phyloP scores from a whole-genome alignment of 2,113 vertebrate species.

The Pterocles gutturalis region DNA sequence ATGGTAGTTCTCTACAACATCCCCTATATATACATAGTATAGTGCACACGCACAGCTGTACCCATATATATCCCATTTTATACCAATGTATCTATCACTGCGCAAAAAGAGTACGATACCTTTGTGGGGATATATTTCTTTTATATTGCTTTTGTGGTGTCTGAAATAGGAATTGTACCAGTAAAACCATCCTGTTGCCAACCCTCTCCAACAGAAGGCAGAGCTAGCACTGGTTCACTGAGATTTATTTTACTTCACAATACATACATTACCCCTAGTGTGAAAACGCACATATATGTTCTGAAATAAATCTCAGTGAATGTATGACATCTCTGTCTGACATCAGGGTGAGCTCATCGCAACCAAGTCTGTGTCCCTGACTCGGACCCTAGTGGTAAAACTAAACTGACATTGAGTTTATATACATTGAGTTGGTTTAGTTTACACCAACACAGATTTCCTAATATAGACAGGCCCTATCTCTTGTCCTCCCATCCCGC shows the following conservation, averaged over 20 bases:
- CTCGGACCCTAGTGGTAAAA: not conserved
- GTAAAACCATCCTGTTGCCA: not conserved
- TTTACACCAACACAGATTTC: conserved; percentile 34
- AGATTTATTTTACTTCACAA: not conserved
- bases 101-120: not conserved
- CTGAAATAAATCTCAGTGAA: not conserved
- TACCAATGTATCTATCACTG: not conserved
- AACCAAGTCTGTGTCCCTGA: not conserved
- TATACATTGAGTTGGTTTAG: not conserved
- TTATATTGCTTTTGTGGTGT: not conserved
- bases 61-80: not conserved
- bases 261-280: fast-evolving
- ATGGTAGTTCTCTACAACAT: not conserved
- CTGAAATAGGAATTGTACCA: not conserved
- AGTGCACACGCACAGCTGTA: not conserved
- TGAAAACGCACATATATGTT: not conserved
- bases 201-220: not conserved
- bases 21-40: not conserved
- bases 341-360: not conserved
- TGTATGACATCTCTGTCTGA: not conserved
- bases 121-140: not conserved
- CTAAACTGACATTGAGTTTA: not conserved
- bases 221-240: not conserved
- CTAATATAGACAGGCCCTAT: conserved; percentile 47
- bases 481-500: not conserved